phyloP scores from a whole-genome alignment of 2,888 invertebrate species.

The Aphrophora alni region DNA sequence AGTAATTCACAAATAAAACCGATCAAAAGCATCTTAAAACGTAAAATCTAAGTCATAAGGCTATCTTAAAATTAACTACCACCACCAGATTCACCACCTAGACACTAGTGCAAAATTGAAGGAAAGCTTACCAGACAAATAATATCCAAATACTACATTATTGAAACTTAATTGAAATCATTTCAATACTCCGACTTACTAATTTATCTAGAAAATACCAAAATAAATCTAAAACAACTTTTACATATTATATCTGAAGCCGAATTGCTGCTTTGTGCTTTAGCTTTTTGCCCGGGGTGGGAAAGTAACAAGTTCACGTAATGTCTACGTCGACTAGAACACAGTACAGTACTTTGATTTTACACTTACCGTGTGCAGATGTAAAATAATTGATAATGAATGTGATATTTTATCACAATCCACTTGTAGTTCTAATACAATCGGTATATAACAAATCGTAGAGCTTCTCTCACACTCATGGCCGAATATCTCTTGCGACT shows the following conservation, averaged over 20 bases:
- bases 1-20: no score
- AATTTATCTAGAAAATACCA: not conserved
- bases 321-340: conserved; percentile 6
- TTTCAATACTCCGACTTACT: not conserved
- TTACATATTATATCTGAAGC: not conserved
- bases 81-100: not conserved
- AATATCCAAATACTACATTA: not conserved
- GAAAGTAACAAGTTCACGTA: conserved; percentile 6
- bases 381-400: not conserved
- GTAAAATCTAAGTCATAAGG: no score
- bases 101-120: not conserved
- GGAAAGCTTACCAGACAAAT: not conserved
- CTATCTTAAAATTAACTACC: not conserved
- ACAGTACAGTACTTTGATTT: not conserved
- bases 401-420: not conserved
- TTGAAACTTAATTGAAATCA: not conserved
- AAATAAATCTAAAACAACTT: not conserved
- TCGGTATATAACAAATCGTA: not conserved
- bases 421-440: not conserved
- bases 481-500: conserved; percentile 26
- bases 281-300: not conserved
- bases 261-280: not conserved
- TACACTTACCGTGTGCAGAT: not conserved
- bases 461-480: conserved; percentile 34
- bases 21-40: no score